Conservation (phyloP, 2,113 vertebrate species). For the Lepus americanus region DNA sequence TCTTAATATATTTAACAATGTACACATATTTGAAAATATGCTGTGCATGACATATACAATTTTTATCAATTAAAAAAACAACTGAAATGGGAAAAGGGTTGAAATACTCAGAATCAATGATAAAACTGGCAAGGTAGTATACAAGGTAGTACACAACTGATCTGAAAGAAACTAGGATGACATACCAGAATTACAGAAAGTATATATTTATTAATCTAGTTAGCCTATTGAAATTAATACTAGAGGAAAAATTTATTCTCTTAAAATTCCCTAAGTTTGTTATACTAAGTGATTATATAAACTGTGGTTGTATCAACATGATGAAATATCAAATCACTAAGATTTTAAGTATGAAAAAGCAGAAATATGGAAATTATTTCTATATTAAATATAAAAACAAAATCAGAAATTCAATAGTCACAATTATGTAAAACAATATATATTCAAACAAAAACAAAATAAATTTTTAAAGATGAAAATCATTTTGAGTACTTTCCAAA, state of each 20-base stretch:
- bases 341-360: conserved; percentile 27
- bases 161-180: conserved; percentile 12
- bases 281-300: neutral
- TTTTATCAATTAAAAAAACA: neutral
- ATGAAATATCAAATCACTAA: conserved; percentile 44
- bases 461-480: neutral
- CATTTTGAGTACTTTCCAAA: conserved; percentile 45
- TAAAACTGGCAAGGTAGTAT: conserved; percentile 24
- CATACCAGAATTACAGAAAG: conserved; percentile 21
- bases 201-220: conserved; percentile 35
- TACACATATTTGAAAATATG: neutral
- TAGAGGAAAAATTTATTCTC: conserved; percentile 34
- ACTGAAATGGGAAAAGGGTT: neutral
- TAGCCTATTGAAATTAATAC: conserved; percentile 47
- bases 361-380: conserved; percentile 41
- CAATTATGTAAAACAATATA: neutral
- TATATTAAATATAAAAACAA: conserved; percentile 40
- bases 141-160: conserved; percentile 18
- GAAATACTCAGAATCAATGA: conserved; percentile 36
- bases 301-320: neutral
- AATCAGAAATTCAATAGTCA: conserved; percentile 40
- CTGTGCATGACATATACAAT: neutral
- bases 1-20: neutral
- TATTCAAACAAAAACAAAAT: conserved; percentile 22
- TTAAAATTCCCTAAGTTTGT: conserved; percentile 43